Evolutionary conservation across 1,140 invertebrate genomes (phyloP).

Genomic region (Euura lappo): DNA sequence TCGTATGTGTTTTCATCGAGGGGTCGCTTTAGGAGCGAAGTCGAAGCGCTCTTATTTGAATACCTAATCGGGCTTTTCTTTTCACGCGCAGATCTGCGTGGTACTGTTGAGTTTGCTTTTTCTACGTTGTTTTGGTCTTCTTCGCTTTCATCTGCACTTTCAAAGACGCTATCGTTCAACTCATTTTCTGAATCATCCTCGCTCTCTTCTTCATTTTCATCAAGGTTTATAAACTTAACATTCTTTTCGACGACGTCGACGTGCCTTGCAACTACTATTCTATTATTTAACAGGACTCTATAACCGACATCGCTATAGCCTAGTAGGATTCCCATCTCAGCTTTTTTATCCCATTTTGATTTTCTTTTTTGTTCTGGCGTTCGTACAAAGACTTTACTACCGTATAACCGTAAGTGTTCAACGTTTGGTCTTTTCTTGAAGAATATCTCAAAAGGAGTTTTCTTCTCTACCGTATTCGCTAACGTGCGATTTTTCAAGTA

Average conservation of each 20-base stretch:
- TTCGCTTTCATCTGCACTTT: background rate
- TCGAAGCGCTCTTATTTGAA: background rate
- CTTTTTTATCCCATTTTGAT: conserved; percentile 23
- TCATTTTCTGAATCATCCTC: background rate
- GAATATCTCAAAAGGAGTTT: conserved; percentile 50
- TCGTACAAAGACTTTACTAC: conserved; percentile 27
- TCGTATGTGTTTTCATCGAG: background rate
- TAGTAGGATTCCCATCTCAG: conserved; percentile 18
- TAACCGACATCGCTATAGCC: conserved; percentile 21
- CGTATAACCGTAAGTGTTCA: conserved; percentile 36
- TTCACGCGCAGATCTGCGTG: background rate
- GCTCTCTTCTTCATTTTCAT: conserved; percentile 13
- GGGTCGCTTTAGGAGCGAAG: background rate
- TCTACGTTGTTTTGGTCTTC: background rate
- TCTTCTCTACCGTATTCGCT: conserved; percentile 46
- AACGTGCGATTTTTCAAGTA: conserved; percentile 42
- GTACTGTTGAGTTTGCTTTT: background rate
- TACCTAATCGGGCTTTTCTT: background rate
- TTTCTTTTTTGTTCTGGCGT: conserved; percentile 17
- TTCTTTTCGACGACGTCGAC: conserved; percentile 31
- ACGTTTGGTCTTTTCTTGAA: conserved; percentile 42
- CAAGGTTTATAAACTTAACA: conserved; percentile 22
- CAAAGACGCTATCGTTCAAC: background rate
- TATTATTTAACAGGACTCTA: conserved; percentile 29
- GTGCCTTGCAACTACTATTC: conserved; percentile 25